phyloP scores from a whole-genome alignment of 2,888 invertebrate genomes.

The Chrysotoxum bicinctum region DNA sequence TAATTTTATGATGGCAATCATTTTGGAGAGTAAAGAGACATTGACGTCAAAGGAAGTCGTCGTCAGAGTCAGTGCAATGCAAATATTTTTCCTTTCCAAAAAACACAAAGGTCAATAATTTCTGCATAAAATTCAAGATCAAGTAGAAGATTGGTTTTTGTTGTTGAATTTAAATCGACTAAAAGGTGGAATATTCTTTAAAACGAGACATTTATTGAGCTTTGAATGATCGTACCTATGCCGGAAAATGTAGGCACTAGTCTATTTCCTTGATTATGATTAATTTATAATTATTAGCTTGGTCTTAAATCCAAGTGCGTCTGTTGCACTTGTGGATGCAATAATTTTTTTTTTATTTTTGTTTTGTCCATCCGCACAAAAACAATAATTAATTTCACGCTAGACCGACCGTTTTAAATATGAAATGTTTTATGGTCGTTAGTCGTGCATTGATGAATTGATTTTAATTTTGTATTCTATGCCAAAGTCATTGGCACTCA shows the following conservation, averaged over 20 bases:
- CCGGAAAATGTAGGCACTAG: background rate
- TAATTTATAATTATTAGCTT: background rate
- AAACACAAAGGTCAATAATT: conserved; percentile 47
- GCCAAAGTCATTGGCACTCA: conserved; percentile 26
- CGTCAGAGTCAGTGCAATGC: conserved; percentile 27
- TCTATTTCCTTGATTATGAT: conserved; percentile 1
- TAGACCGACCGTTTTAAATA: conserved; percentile 11
- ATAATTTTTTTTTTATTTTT: background rate
- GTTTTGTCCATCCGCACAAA: background rate
- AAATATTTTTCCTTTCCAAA: conserved; percentile 44
- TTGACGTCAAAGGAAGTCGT: conserved; percentile 56
- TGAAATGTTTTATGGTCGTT: conserved; percentile 2
- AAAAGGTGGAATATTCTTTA: conserved; percentile 14
- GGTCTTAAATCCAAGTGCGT: background rate
- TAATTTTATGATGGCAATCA: conserved; percentile 32
- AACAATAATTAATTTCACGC: conserved; percentile 25
- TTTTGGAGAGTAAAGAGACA: background rate
- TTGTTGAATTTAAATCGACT: conserved; percentile 13
- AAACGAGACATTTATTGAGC: background rate
- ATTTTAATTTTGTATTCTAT: background rate
- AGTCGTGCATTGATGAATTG: conserved; percentile 16
- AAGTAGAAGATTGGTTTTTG: background rate
- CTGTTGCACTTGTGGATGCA: conserved; percentile 30
- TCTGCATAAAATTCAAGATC: conserved; percentile 41
- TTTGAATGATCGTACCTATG: background rate